Base-by-base conservation (phyloP, 2,113 vertebrate genomes). In the Charadrius vociferus region DNA sequence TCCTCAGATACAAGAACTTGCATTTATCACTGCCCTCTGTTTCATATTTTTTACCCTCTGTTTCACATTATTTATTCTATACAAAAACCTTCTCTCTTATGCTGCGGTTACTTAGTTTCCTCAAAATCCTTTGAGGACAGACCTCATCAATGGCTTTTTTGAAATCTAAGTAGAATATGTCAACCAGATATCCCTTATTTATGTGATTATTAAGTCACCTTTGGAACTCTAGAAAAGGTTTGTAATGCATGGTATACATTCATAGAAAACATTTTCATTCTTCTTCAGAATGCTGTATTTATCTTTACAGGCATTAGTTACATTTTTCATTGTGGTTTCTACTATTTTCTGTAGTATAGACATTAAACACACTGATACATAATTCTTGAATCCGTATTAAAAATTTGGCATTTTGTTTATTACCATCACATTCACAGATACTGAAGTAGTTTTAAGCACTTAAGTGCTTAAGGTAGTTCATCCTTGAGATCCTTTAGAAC, bases 141-240 rank as follows among this genome's bases (percentile, higher is more conserved):
- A 61, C 14, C 39, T 94, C 96, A 49, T 87, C 56, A 87, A 53
- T 75, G 86, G 55, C 52, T 75, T 96, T 94, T 93, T 93, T 30
- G 84, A 95, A 96, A 95, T 78, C 59, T 83, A 84, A 75, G 73
- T 93, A 85, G 47, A 87, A 4, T 45, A 34, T 52, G 27, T 78
- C 39, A 93, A 59, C 9, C 52, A 79, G 32, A 56, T 72, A 78
- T 37, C 39, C 65, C 39, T 73, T 93, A 71, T 62, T 75, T 11
- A n/a, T 71, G 53, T 49, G 55, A 79, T 74, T 58, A 59, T 39
- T 88, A 82, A 88, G 27, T 87, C 24, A 91, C 30, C 49, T 93
- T 49, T 85, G 81, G 87, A 96, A 87, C 49, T 91, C 68, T 85
- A 93, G 87, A 82, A 96, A 81, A 87, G 92, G 90, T 96, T 96